Evolutionary conservation across 2,888 invertebrate genomes (phyloP).

Genomic region (Chrysodeixis includens): DNA sequence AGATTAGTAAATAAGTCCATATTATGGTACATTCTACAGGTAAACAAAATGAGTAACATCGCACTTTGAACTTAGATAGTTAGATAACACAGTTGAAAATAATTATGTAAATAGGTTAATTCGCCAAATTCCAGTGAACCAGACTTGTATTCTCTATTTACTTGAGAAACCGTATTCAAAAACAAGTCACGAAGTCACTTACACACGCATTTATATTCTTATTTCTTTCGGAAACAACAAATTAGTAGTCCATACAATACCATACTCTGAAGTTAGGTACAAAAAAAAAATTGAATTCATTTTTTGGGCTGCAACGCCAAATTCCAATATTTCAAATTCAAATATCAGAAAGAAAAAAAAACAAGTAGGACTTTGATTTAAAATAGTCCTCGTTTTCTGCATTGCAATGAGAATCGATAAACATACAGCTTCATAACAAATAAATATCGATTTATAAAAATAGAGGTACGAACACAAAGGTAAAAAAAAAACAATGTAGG

Average conservation of each 20-base stretch:
- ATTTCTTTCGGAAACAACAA: not conserved
- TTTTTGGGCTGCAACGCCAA: not conserved
- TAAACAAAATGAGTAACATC: no score
- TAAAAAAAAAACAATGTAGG: constrained; percentile 24
- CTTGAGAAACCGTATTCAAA: not conserved
- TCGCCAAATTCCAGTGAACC: not conserved
- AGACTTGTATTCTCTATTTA: not conserved
- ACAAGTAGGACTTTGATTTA: not conserved
- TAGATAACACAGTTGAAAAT: not conserved
- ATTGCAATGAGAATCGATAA: not conserved
- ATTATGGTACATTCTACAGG: no score
- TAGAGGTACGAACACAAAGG: not conserved
- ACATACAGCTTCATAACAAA: not conserved
- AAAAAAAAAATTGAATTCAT: not conserved
- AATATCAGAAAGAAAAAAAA: not conserved
- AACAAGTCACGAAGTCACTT: not conserved
- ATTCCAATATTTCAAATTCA: not conserved
- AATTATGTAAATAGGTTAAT: not conserved
- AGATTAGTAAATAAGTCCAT: no score
- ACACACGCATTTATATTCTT: not conserved
- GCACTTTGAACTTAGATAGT: no score
- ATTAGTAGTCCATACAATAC: not conserved
- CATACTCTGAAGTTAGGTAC: not conserved
- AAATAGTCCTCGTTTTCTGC: not conserved
- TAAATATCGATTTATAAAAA: not conserved